Conservation (phyloP, 2,888 invertebrate genomes). For the Watsonalla binaria region DNA sequence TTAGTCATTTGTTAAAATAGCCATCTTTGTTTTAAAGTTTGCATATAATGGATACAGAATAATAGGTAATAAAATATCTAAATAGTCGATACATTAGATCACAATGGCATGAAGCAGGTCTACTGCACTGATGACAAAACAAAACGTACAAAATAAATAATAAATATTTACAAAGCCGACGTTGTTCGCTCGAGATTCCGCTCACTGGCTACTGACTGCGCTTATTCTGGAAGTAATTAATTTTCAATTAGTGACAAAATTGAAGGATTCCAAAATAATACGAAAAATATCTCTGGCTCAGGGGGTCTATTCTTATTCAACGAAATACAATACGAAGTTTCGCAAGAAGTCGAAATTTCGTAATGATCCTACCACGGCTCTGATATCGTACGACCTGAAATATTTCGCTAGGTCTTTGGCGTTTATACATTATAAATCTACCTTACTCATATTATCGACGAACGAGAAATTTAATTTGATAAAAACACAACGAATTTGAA, state of each 20-base stretch:
- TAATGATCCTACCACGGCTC: too few species aligned
- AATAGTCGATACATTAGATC: slow-evolving; percentile 8
- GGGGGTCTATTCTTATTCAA: too few species aligned
- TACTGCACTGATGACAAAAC: slow-evolving; percentile 3
- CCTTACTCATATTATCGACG: too few species aligned
- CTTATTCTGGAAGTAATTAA: background rate
- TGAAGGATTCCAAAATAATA: too few species aligned
- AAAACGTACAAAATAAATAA: slow-evolving; percentile 4
- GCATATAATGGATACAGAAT: background rate
- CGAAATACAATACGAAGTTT: too few species aligned
- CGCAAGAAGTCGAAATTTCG: too few species aligned
- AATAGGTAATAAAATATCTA: background rate
- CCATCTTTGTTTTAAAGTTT: background rate
- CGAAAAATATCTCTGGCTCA: too few species aligned
- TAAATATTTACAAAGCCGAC: slow-evolving; percentile 6
- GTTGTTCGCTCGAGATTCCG: slow-evolving; percentile 7
- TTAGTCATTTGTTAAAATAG: background rate
- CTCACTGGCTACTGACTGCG: slow-evolving; percentile 2
- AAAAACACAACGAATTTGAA: too few species aligned
- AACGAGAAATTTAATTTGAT: too few species aligned
- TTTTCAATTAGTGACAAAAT: background rate
- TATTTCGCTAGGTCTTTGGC: too few species aligned
- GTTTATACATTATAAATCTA: too few species aligned
- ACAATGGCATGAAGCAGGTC: slow-evolving; percentile 8
- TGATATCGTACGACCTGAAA: too few species aligned